Conservation (phyloP, 2,888 invertebrate genomes). For the Thymelicus acteon region DNA sequence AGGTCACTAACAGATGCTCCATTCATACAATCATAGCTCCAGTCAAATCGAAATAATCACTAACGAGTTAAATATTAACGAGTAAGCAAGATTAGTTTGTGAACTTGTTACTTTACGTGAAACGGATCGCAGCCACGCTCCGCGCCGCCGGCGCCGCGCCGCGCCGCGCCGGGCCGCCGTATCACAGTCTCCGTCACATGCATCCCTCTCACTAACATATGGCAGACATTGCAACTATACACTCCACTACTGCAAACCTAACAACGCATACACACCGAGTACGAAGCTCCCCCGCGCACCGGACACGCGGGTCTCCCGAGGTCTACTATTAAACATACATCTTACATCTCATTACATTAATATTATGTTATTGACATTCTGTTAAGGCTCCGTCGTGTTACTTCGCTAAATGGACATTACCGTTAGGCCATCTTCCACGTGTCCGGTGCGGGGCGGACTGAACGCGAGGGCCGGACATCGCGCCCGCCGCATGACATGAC, state of each 20-base stretch:
- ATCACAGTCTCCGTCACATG: constrained; percentile 59
- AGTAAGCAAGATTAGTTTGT: constrained; percentile 83
- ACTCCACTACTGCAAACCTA: constrained; percentile 44
- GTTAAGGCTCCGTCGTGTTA: constrained; percentile 32
- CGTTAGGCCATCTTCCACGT: constrained; percentile 21
- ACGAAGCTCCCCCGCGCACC: constrained; percentile 26
- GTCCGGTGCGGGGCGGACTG: constrained; percentile 7
- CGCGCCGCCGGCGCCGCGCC: constrained; percentile 24
- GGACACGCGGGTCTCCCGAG: not conserved
- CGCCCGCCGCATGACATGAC: not conserved
- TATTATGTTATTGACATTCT: constrained; percentile 26
- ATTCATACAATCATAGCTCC: constrained; percentile 68
- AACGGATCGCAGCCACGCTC: constrained; percentile 45
- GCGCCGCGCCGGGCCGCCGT: constrained; percentile 26
- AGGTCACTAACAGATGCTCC: constrained; percentile 67
- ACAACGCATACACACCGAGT: constrained; percentile 39
- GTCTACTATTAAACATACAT: constrained; percentile 25
- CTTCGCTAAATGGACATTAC: constrained; percentile 22
- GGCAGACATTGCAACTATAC: constrained; percentile 71
- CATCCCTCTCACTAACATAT: constrained; percentile 81
- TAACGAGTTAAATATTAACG: constrained; percentile 80
- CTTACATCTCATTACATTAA: constrained; percentile 25
- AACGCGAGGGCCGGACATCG: constrained; percentile 18
- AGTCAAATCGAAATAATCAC: constrained; percentile 78
- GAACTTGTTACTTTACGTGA: constrained; percentile 74